These are phyloP conservation scores for Acleris literana DNA, from an alignment of 2,888 invertebrate species.

Conservation along the genomic window DNA sequence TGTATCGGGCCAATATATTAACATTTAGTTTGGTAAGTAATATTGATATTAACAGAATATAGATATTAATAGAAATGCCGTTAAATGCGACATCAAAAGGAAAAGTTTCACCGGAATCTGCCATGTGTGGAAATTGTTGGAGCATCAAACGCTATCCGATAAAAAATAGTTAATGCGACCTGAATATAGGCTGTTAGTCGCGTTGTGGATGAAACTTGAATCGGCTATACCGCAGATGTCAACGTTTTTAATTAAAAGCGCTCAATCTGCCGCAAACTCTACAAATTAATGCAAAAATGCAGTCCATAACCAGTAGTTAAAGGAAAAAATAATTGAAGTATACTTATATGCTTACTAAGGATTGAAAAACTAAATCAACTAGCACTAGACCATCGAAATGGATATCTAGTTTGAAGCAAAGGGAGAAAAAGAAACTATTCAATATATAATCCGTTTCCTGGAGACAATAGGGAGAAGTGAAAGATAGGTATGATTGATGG, in stretches of 20 bases:
- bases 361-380: no score
- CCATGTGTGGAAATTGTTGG: slow-evolving; percentile 26
- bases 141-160: slow-evolving; percentile 20
- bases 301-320: no score
- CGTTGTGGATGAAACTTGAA: slow-evolving; percentile 1
- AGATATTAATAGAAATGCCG: slow-evolving; percentile 2
- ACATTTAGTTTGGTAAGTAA: neutral
- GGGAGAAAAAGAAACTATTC: no score
- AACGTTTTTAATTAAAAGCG: slow-evolving; percentile 1
- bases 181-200: neutral
- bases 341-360: no score
- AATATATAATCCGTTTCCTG: no score
- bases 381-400: no score
- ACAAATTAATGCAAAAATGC: neutral
- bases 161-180: slow-evolving; percentile 1
- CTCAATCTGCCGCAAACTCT: neutral
- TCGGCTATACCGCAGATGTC: neutral
- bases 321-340: no score
- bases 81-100: slow-evolving; percentile 21
- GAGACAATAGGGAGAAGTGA: no score
- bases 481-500: no score
- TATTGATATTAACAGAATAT: slow-evolving; percentile 4
- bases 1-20: neutral
- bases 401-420: no score
- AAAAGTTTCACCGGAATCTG: slow-evolving; percentile 23